Percentiles rank a stretch among this genome's conserved stretches.
phyloP scores from a whole-genome alignment of 30 jellyfish, hydroid and myxozoan genomes.

The Thelohanellus kitauei region DNA sequence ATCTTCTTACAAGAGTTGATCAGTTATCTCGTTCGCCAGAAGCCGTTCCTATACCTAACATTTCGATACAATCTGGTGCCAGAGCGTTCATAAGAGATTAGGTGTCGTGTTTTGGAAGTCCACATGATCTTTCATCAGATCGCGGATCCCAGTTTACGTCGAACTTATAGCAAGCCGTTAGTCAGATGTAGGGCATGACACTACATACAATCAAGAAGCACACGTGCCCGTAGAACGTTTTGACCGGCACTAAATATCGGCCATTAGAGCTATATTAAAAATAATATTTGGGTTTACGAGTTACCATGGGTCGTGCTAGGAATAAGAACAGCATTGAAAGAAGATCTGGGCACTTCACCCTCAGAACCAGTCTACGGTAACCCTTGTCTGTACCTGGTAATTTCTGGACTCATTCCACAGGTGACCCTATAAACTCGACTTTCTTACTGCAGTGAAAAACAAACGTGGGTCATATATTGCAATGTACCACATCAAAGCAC shows the following conservation, averaged over 20 bases:
- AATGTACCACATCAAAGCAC: too few species aligned
- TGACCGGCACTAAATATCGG: constrained; percentile 5
- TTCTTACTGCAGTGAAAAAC: too few species aligned
- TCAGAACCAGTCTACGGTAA: constrained; percentile 8
- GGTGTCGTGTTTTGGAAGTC: constrained; percentile 13
- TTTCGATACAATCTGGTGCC: constrained; percentile 6
- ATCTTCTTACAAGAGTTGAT: constrained; percentile 10
- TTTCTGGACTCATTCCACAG: too few species aligned
- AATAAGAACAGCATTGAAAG: constrained; percentile 3
- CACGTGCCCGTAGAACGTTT: constrained; percentile 13
- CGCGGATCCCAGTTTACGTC: constrained; percentile 16
- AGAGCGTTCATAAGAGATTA: constrained; percentile 3
- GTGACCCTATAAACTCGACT: too few species aligned
- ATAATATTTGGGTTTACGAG: constrained; percentile 4
- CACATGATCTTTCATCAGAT: constrained; percentile 6
- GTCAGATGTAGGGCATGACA: neutral
- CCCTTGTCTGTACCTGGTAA: too few species aligned
- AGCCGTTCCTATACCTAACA: constrained; percentile 9
- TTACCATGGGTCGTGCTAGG: constrained; percentile 9
- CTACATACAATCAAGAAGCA: constrained; percentile 11
- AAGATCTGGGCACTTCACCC: constrained; percentile 5
- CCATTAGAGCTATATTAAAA: constrained; percentile 2
- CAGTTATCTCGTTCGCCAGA: constrained; percentile 20
- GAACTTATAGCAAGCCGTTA: neutral
- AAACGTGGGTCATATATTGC: too few species aligned